Evolutionary conservation across 2,113 vertebrate species (phyloP), one percentile per base, ranked within the genome.

Genomic region (Opisthocomus hoazin): DNA sequence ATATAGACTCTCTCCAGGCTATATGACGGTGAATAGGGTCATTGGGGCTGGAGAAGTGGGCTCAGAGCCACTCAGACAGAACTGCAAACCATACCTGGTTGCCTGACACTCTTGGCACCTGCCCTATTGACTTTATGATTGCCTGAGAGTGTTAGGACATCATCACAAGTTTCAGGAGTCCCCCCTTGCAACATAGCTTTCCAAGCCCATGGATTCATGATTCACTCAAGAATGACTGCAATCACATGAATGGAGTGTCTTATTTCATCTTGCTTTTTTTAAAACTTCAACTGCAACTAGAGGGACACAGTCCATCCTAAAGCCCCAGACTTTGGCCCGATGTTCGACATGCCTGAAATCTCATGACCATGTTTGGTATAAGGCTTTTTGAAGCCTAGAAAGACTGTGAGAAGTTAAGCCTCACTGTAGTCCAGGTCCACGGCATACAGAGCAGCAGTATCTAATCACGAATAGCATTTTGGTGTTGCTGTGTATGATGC

Each of bases 191-290:
- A 53, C 54, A 65, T 17, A 66, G 32, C 19, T 66, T 43, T 87
- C 73, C 68, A 84, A 81, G 32, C 26, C 37, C 64, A 58, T 21
- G 39, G 60, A 63, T 77, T 91, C 12, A 2, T 71, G 37, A 81
- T 87, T 94, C 43, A 12, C 57, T 75, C 78, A 84, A 79, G 22
- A 66, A 82, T 79, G 51, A 82, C 74, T 43, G 51, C 48, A 87
- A 24, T 75, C 78, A 84, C 43, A 43, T 71, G 37, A 81, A 91
- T 23, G 10, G 26, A 84, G 43, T 84, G 57, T 84, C 74, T 84
- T 63, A 15, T 94, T 92, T 94, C 90, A 46, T 74, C 56, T 71
- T 66, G 19, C 20, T 70, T 84, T 74, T 91, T 95, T 70, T 16
- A 19, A 60, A 92, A 77, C 34, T 79, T 90, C 41, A 83, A 15